Conservation (phyloP, 1,140 invertebrate genomes). For the Reticulitermes speratus region DNA sequence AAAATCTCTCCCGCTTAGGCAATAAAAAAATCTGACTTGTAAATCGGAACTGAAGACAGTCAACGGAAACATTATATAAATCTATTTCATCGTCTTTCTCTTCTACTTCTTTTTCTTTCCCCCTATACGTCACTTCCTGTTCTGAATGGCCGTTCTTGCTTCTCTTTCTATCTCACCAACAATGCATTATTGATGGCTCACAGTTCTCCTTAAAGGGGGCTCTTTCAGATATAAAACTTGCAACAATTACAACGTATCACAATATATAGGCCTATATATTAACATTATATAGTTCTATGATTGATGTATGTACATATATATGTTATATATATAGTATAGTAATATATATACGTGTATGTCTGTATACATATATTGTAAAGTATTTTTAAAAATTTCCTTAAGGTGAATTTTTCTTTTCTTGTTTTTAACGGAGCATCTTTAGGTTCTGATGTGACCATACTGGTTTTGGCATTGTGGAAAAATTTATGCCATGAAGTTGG, state of each 20-base stretch:
- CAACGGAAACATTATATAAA: not conserved
- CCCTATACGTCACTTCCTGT: not conserved
- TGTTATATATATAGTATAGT: too few relatives aligned
- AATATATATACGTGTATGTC: too few relatives aligned
- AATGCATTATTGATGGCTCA: not conserved
- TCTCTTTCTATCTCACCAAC: not conserved
- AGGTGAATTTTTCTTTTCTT: too few relatives aligned
- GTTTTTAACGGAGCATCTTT: too few relatives aligned
- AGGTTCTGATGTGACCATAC: too few relatives aligned
- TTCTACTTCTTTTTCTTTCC: not conserved
- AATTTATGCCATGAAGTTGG: too few relatives aligned
- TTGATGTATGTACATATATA: too few relatives aligned
- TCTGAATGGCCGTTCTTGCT: not conserved
- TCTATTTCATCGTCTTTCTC: not conserved
- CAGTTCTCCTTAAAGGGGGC: not conserved
- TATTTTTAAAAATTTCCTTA: too few relatives aligned
- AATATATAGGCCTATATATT: not conserved
- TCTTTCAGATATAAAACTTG: not conserved
- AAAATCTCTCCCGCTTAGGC: not conserved
- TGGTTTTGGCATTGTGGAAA: too few relatives aligned
- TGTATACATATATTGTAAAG: too few relatives aligned
- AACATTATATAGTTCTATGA: not conserved
- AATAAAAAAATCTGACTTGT: constrained; percentile 1
- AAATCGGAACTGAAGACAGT: not conserved
- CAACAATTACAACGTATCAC: not conserved